These are phyloP conservation scores for Sitta carolinensis DNA, from an alignment of 2,797 vertebrate genomes.

Conservation along the genomic window DNA sequence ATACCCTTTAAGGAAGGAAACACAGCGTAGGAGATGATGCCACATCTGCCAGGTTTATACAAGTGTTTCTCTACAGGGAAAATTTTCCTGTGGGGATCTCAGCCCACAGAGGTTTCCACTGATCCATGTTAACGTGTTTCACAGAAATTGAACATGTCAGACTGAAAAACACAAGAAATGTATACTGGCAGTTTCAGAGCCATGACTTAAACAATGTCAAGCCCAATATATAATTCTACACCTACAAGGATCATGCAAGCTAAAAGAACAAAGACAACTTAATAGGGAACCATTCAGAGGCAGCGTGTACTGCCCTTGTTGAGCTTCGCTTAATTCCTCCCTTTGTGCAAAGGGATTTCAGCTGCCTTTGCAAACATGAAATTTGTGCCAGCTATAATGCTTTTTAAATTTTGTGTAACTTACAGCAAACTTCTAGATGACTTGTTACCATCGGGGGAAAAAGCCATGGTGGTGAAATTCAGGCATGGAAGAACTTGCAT, in stretches of 20 bases:
- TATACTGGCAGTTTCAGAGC: not conserved
- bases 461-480: not conserved
- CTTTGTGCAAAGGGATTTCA: constrained; percentile 28
- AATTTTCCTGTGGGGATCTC: not conserved
- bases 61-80: not conserved
- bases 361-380: constrained; percentile 38
- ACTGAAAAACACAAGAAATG: not conserved
- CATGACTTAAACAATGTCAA: not conserved
- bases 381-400: constrained; percentile 40
- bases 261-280: not conserved
- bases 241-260: not conserved
- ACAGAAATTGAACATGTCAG: not conserved
- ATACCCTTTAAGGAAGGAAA: not conserved
- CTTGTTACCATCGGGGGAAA: not conserved
- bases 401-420: constrained; percentile 35
- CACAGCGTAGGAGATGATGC: not conserved
- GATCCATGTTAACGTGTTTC: not conserved
- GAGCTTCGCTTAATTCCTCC: constrained; percentile 1
- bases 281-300: not conserved
- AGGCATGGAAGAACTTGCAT: not conserved
- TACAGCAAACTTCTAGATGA: not conserved
- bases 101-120: not conserved
- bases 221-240: not conserved
- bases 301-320: not conserved
- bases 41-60: not conserved